Base-by-base conservation (phyloP, 2,888 invertebrate genomes). In the Baronia brevicornis region DNA sequence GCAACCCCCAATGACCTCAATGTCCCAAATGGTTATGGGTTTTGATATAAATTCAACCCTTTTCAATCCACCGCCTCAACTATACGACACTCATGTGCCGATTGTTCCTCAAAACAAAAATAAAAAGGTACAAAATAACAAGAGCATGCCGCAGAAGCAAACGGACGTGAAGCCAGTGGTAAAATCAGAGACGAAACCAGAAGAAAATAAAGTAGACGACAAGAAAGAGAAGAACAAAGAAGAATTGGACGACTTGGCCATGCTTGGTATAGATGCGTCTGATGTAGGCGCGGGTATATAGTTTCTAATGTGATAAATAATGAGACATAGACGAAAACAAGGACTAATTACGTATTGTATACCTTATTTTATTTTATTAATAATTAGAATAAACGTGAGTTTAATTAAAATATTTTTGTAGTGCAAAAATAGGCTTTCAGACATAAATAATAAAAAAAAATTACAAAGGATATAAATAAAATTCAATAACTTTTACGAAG, bases 261-360 rank as follows among this genome's bases (percentile, higher is more conserved):
- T 95, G 91, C 79, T 95, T 29, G 95, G 95, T 1, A 95, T 95
- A 28, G 94, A 94, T 58, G 93, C 91, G 4, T 90, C 90, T 15
- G 95, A 95, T 60, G 88, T 89, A 45, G 90, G 89, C 4, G 89
- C 89, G 0, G 63, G 72, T 4, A 69, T 72, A 26, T 72, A 53
- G 18, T 4, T 25, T 4, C 9, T 25, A 40, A 6, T 19, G 19
- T 19, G 19, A 19, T 7, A 19, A 19, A 19, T 7, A 18, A 18
- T n/a, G 1, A 19, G 3, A n/a, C n/a, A n/a, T n/a, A n/a, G n/a
- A n/a, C n/a, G n/a, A n/a, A n/a, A n/a, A n/a, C n/a, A n/a, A n/a
- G n/a, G n/a, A n/a, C n/a, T n/a, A n/a, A n/a, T n/a, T n/a, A n/a
- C n/a, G n/a, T n/a, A n/a, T n/a, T n/a, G n/a, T n/a, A n/a, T n/a